These are phyloP conservation scores for Sardina pilchardus DNA, from an alignment of 2,113 vertebrate genomes.

Conservation along the genomic window DNA sequence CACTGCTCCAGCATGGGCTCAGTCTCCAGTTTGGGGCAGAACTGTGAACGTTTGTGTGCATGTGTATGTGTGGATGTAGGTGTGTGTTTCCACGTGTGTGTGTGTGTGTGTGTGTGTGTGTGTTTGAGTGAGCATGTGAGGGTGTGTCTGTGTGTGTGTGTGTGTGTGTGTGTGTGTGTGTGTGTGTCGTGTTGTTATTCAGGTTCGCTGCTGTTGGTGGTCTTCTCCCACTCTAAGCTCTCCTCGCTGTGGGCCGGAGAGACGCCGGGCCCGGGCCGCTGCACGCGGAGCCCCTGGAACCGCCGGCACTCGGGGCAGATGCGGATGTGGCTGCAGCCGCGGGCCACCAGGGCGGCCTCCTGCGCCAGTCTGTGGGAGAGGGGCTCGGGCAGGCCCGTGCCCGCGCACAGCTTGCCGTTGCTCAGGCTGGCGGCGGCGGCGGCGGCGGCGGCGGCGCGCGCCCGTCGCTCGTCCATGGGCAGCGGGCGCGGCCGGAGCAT, in stretches of 20 bases:
- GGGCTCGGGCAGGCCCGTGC: constrained; percentile 81
- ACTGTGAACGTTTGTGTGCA: neutral
- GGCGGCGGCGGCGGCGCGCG: constrained; percentile 68
- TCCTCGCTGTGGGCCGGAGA: constrained; percentile 89
- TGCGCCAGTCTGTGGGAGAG: constrained; percentile 92
- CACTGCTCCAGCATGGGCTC: neutral
- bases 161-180: neutral
- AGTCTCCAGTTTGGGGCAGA: neutral
- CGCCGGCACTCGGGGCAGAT: constrained; percentile 95
- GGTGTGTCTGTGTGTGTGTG: neutral
- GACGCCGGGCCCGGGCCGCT: constrained; percentile 66
- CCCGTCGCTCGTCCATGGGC: constrained; percentile 78
- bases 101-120: constrained; percentile 20
- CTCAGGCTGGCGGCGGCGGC: constrained; percentile 78
- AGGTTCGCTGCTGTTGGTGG: constrained; percentile 93
- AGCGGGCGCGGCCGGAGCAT: constrained; percentile 74
- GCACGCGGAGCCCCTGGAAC: constrained; percentile 88
- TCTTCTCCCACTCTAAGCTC: constrained; percentile 94
- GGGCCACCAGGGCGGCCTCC: constrained; percentile 86
- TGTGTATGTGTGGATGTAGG: neutral
- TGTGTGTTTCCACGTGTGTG: neutral
- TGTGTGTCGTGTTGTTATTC: constrained; percentile 77
- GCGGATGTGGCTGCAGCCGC: constrained; percentile 92
- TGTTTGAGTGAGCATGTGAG: neutral
- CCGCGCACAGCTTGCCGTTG: constrained; percentile 92